Evolutionary conservation across 35 echinoderm and acorn worm genomes (phyloP).

Genomic region (Eucidaris tribuloides): DNA sequence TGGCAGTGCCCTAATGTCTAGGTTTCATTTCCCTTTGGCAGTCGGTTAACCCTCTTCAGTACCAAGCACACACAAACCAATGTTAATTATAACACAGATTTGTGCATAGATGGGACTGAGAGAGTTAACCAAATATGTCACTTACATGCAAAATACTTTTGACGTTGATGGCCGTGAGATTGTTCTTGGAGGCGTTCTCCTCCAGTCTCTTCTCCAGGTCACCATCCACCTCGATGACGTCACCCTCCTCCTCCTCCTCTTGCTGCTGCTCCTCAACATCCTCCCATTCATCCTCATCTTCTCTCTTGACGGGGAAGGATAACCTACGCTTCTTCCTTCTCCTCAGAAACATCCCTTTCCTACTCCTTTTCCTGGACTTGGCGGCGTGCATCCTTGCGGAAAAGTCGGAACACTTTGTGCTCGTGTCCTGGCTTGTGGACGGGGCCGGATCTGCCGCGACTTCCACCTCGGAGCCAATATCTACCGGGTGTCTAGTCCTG

Average conservation of each 20-base stretch:
- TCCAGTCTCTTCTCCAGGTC: slow-evolving; percentile 82
- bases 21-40: too few relatives aligned
- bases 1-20: too few relatives aligned
- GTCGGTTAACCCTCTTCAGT: too few relatives aligned
- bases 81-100: too few relatives aligned
- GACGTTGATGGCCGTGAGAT: slow-evolving; percentile 86
- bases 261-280: too few relatives aligned
- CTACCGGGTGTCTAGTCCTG: slow-evolving; percentile 4
- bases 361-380: neutral
- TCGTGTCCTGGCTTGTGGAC: neutral
- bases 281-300: neutral
- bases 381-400: too few relatives aligned
- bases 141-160: slow-evolving; percentile 98
- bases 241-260: too few relatives aligned
- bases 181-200: slow-evolving; percentile 86
- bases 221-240: slow-evolving; percentile 50
- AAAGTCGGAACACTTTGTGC: too few relatives aligned
- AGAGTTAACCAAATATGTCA: too few relatives aligned
- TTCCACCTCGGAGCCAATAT: neutral
- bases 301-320: too few relatives aligned
- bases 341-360: neutral
- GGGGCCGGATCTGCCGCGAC: neutral
- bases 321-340: neutral
- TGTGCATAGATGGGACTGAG: too few relatives aligned
- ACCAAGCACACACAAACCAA: too few relatives aligned